Evolutionary conservation across 30 jellyfish, hydroid and myxozoan species (phyloP), one percentile per base, ranked within the genome.

Genomic region (Turritopsis dohrnii): DNA sequence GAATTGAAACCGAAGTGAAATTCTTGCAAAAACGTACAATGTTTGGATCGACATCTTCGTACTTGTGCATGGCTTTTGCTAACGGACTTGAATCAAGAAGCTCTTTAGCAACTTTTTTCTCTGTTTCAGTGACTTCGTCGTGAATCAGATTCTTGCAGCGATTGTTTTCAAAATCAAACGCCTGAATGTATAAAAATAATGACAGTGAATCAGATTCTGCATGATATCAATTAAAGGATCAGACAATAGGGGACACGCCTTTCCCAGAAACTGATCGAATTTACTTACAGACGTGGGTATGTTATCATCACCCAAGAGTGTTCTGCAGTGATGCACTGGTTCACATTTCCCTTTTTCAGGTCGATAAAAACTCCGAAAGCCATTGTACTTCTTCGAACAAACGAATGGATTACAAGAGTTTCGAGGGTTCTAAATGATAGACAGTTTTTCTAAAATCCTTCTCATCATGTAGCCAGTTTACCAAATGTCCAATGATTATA

Each of bases 131-230:
- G 19, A 80, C 21, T 19, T 80, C 54, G 21, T 53, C n/a, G 27
- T 80, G 81, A 17, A 77, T 9, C 54, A 80, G 28, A 53, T 52
- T 21, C 60, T 80, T 80, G 53, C 87, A 80, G 7, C 65, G 52
- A 60, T 80, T 80, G 82, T 21, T 52, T 18, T 80, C 87, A 31
- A 52, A 52, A 71, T 80, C 87, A 53, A 80, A 80, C n/a, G 87
- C 87, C 87, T 80, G 54, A 23, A 41, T 5, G 60, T 41, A 13
- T 3, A 41, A 41, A 7, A 66, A 66, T 66, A 54, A 54, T 16
- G 72, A n/a, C n/a, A n/a, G n/a, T n/a, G n/a, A n/a, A n/a, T 54
- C n/a, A n/a, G n/a, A n/a, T n/a, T 60, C 19, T 18, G 73, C 73
- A 60, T 60, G 73, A 18, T 18, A 21, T 60, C 73, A 60, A 60